Base-by-base conservation (phyloP, 2,888 invertebrate genomes). In the Melikaiella ostensackeni region DNA sequence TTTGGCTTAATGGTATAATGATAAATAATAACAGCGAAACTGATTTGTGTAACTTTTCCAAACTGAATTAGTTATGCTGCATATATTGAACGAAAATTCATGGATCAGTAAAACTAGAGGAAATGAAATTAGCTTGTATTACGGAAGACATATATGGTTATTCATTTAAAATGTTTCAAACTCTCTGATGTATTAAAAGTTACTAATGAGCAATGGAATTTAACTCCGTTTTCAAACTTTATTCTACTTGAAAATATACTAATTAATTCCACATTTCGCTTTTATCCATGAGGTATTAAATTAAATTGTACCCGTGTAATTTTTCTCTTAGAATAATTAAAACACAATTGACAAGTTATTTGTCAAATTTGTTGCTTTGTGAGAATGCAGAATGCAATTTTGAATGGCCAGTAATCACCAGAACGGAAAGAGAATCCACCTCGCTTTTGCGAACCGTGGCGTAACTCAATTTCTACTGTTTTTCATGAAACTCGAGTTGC, bases 381-480 rank as follows among this genome's bases (percentile, higher is more conserved):
- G 0, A 11, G 13, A 24, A 57, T 24, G 59, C 11, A 11, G 21
- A 59, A 59, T 59, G 16, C 27, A 27, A 27, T 59, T 59, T 27
- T 24, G 30, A 33, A 64, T 24, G 13, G 38, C 9, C n/a, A 70
- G 70, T 5, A 70, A 70, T 70, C 70, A 70, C n/a, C 11, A 55
- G 50, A 70, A 30, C n/a, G 50, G 27, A 50, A 50, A 70, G 50
- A 70, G 30, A 50, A 50, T 13, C 6, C 16, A 59, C 5, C 66
- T 46, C 27, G 46, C 19, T 27, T 66, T n/a, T 9, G 66, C 46
- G 11, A 66, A 66, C 46, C 66, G 66, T 46, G 66, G 46, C 42
- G 8, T 66, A 66, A 66, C 46, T 66, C 70, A 70, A 70, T 70
- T 50, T 55, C 50, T 50, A 19, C 30, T 55, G 30, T 70, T 70